Evolutionary conservation across 1,140 invertebrate species (phyloP).

Genomic region (Triops longicaudatus): DNA sequence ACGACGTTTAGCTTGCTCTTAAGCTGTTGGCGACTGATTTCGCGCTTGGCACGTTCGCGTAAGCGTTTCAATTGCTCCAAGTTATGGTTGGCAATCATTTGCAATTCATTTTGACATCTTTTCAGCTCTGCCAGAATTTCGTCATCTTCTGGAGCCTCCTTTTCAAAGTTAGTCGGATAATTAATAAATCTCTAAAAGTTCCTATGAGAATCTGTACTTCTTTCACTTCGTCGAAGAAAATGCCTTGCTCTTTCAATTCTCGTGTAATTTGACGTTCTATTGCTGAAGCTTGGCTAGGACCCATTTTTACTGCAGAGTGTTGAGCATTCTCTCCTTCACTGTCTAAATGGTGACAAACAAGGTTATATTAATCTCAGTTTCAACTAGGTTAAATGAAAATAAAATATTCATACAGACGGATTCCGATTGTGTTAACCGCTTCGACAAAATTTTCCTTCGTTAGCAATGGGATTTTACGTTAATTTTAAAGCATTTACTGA

Average conservation of each 20-base stretch:
- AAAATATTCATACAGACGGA: too few relatives aligned
- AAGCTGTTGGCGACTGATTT: conserved; percentile 56
- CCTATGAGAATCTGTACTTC: conserved; percentile 41
- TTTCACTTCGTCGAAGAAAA: conserved; percentile 48
- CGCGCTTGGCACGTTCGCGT: conserved; percentile 49
- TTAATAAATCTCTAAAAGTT: neutral
- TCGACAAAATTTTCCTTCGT: too few relatives aligned
- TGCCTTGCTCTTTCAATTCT: conserved; percentile 78
- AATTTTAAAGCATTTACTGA: too few relatives aligned
- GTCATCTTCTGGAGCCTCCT: conserved; percentile 55
- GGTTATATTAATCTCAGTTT: neutral
- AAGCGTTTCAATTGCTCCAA: conserved; percentile 54
- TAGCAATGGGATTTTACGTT: conserved; percentile 32
- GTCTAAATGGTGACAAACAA: neutral
- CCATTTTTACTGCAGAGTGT: conserved; percentile 34
- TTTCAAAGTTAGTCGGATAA: conserved; percentile 8
- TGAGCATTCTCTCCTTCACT: conserved; percentile 36
- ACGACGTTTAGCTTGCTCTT: conserved; percentile 56
- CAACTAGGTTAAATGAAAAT: conserved; percentile 29
- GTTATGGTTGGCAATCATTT: conserved; percentile 59
- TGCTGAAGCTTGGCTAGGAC: conserved; percentile 31
- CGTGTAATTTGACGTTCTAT: conserved; percentile 71
- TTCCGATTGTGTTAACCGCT: too few relatives aligned
- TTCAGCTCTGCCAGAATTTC: conserved; percentile 75
- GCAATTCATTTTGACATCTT: conserved; percentile 70